These are phyloP conservation scores for Drosophila nigromelanica DNA, from an alignment of 1,140 invertebrate species.

Conservation along the genomic window DNA sequence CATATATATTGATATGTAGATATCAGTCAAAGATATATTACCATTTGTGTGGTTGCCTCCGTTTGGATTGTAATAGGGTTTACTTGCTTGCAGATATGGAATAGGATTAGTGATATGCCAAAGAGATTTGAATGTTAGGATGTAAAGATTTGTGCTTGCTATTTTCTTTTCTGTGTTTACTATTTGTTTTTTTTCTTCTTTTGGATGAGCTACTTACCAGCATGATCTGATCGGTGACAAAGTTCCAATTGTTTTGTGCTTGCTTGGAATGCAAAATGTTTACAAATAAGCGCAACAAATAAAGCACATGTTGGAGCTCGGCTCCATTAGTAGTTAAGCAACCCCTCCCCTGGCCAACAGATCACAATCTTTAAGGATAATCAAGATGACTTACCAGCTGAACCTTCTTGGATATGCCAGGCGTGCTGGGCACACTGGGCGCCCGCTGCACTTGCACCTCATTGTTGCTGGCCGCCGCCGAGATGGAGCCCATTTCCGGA, in stretches of 20 bases:
- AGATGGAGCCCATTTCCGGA: conserved; percentile 85
- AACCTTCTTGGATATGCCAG: conserved; percentile 92
- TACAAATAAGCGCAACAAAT: conserved; percentile 23
- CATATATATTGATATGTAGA: no score
- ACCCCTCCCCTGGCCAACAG: neutral
- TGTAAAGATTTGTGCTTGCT: neutral
- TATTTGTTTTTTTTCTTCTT: neutral
- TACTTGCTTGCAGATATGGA: conserved; percentile 78
- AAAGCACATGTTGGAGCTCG: conserved; percentile 1
- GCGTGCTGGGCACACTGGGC: conserved; percentile 89
- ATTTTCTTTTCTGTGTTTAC: no score
- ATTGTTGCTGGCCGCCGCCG: conserved; percentile 67
- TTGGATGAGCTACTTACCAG: conserved; percentile 58
- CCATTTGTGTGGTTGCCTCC: conserved; percentile 32
- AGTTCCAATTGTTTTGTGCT: conserved; percentile 76
- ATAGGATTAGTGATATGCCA: conserved; percentile 39
- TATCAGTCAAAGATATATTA: conserved; percentile 6
- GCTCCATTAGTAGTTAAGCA: conserved; percentile 21
- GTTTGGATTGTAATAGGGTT: conserved; percentile 58
- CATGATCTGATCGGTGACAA: conserved; percentile 73
- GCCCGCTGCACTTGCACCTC: conserved; percentile 74
- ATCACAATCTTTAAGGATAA: neutral
- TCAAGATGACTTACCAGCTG: conserved; percentile 89
- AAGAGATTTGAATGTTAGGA: neutral
- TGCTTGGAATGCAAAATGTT: conserved; percentile 58